phyloP scores from a whole-genome alignment of 2,113 vertebrate genomes.

The Corynorhinus townsendii region DNA sequence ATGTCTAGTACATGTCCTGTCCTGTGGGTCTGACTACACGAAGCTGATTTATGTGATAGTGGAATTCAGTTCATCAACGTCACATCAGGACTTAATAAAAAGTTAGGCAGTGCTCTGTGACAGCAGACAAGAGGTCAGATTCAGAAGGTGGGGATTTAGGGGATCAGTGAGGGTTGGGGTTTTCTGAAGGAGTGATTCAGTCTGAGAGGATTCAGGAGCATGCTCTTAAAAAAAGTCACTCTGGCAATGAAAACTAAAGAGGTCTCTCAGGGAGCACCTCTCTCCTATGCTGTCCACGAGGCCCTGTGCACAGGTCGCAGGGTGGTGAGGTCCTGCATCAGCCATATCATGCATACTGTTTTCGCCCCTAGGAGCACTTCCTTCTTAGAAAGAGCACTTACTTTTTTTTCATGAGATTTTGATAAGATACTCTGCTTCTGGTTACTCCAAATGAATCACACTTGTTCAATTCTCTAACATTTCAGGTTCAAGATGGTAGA shows the following conservation, averaged over 20 bases:
- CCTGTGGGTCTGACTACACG: background rate
- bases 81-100: background rate
- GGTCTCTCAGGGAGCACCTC: background rate
- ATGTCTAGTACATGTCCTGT: too few species aligned
- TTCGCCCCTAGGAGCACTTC: background rate
- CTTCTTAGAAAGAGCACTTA: background rate
- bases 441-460: background rate
- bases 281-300: background rate
- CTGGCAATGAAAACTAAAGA: background rate
- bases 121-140: background rate
- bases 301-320: rapidly evolving
- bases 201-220: background rate
- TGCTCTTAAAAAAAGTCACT: background rate
- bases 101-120: too few species aligned
- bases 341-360: background rate
- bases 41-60: background rate
- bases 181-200: background rate
- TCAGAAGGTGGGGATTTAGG: background rate
- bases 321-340: background rate
- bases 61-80: background rate
- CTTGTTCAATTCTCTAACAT: background rate
- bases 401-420: background rate
- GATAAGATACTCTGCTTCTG: background rate
- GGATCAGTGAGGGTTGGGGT: background rate
- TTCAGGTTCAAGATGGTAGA: background rate